Conservation (phyloP, 1,140 invertebrate genomes). For the Cylas formicarius region DNA sequence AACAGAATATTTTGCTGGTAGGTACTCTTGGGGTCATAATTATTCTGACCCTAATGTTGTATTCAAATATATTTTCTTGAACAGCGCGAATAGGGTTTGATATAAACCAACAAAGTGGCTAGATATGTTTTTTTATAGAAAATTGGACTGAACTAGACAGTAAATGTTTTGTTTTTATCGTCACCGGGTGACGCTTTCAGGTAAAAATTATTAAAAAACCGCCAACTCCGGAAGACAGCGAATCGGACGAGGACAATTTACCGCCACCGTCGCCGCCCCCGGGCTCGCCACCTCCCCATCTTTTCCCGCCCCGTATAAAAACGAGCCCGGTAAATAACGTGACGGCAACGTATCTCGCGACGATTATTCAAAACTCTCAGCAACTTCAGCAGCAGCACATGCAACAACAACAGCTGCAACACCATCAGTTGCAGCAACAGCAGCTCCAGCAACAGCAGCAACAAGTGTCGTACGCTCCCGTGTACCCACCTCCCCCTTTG, state of each 20-base stretch:
- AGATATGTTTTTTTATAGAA: too few species aligned
- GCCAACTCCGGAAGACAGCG: conserved; percentile 17
- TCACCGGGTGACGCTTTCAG: conserved; percentile 15
- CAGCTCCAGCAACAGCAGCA: conserved; percentile 5
- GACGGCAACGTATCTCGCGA: conserved; percentile 13
- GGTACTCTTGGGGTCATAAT: too few species aligned
- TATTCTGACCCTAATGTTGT: too few species aligned
- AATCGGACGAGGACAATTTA: conserved; percentile 48
- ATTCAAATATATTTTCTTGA: too few species aligned
- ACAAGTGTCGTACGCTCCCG: conserved; percentile 5
- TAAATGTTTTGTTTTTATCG: background rate
- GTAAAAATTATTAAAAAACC: conserved; percentile 29
- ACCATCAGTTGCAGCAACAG: background rate
- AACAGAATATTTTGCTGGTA: too few species aligned
- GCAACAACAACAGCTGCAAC: conserved; percentile 1
- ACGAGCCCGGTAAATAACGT: conserved; percentile 33
- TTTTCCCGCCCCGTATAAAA: conserved; percentile 45
- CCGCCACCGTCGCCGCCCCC: conserved; percentile 51
- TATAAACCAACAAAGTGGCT: too few species aligned
- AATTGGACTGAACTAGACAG: too few species aligned
- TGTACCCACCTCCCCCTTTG: conserved; percentile 9
- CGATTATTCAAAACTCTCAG: conserved; percentile 13
- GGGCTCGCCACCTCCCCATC: conserved; percentile 49
- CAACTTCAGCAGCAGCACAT: conserved; percentile 3
- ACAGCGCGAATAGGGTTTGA: too few species aligned